Evolutionary conservation across 2,113 vertebrate species (phyloP), one percentile per base, ranked within the genome.

Genomic region (Micronycteris hirsuta): DNA sequence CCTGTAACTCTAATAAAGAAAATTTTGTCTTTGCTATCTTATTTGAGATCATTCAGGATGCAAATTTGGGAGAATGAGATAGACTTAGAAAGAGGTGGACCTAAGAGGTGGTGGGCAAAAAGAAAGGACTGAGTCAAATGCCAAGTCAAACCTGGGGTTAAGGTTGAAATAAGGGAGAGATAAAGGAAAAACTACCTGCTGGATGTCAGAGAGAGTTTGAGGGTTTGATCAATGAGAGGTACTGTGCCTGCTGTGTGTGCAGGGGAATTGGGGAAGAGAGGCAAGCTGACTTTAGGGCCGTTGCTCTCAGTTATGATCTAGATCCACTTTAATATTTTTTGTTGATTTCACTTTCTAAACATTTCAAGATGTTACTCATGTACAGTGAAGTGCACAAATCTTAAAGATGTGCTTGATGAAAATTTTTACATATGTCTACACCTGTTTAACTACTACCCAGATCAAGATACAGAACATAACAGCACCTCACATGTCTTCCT

Each of bases 41-140:
- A 28, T 85, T 70, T 3, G 16, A 68, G 31, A 89, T 89, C 13
- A 78, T 90, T 90, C 16, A 33, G 61, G 65, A 68, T 33, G 31
- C 11, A n/a, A 84, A 73, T 68, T 20, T 87, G 58, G 67, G 33
- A 88, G 56, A 58, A 82, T 4, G 16, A 68, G 15, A 74, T 74
- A 49, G 47, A 58, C 14, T 73, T 86, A 81, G 80, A 82, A 71
- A 85, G 73, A 85, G 80, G 24, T 65, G 15, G 36, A 68, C 17
- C 43, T 54, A 28, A 71, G 76, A 86, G 33, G 47, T 33, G 26
- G 10, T 86, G 65, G 33, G 31, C 12, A 78, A 84, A 70, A 78
- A 80, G 49, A 92, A 86, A 96, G 26, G 14, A 90, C 54, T 80
- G 89, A 54, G 45, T 52, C 52, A 89, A 85, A 93, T 45, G 63